Conservation (phyloP, 1,140 invertebrate genomes). For the Zelostemma sp. region DNA sequence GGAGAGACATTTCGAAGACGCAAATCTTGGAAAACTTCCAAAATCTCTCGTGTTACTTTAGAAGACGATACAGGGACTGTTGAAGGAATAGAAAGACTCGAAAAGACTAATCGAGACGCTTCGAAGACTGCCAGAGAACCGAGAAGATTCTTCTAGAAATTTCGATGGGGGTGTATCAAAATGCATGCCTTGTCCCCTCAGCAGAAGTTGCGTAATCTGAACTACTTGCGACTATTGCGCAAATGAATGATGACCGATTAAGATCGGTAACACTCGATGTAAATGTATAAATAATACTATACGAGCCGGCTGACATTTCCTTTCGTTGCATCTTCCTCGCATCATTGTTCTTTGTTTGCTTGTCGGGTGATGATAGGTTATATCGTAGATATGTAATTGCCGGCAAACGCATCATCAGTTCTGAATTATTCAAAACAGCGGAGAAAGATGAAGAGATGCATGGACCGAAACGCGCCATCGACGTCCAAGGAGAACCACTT, state of each 20-base stretch:
- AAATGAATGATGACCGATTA: slow-evolving; percentile 36
- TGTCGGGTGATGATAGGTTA: slow-evolving; percentile 9
- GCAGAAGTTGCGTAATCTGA: slow-evolving; percentile 22
- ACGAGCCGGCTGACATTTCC: slow-evolving; percentile 30
- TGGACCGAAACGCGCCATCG: slow-evolving; percentile 60
- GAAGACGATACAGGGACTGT: no score
- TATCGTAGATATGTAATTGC: slow-evolving; percentile 19
- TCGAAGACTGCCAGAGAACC: no score
- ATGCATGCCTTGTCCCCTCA: slow-evolving; percentile 28
- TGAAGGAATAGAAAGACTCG: no score
- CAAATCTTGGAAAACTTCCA: no score
- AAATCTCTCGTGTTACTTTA: no score
- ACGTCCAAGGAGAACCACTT: slow-evolving; percentile 61
- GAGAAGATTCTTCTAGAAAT: no score
- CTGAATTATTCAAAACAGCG: slow-evolving; percentile 2
- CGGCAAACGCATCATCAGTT: slow-evolving; percentile 27
- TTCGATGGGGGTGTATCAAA: no score
- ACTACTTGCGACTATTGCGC: slow-evolving; percentile 31
- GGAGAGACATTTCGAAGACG: no score
- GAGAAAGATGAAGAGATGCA: slow-evolving; percentile 52
- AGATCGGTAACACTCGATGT: slow-evolving; percentile 28
- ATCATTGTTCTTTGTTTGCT: slow-evolving; percentile 22
- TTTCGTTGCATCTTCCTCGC: slow-evolving; percentile 4
- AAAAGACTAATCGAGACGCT: no score
- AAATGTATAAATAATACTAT: slow-evolving; percentile 34